Evolutionary conservation across 92 coral and sea anemone species (phyloP).

Genomic region (Parazoanthus darwini): DNA sequence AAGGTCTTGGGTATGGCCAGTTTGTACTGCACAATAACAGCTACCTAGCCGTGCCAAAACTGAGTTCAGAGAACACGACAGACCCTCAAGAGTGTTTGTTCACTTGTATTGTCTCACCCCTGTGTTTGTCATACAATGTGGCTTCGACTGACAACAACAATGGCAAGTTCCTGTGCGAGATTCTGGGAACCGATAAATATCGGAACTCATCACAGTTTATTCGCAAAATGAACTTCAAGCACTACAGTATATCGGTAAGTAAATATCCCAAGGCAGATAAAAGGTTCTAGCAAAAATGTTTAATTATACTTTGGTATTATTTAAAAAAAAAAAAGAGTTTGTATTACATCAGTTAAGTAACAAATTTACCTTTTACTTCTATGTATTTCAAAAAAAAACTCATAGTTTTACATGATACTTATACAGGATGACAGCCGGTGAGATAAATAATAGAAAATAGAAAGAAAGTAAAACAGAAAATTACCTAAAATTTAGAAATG

Average conservation of each 20-base stretch:
- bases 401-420: too few relatives aligned
- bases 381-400: too few relatives aligned
- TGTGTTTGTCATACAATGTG: background rate
- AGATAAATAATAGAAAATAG: too few relatives aligned
- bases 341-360: too few relatives aligned
- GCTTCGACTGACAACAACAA: background rate
- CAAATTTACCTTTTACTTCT: too few relatives aligned
- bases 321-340: too few relatives aligned
- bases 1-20: slow-evolving; percentile 19
- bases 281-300: too few relatives aligned
- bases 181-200: slow-evolving; percentile 3
- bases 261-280: too few relatives aligned
- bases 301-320: too few relatives aligned
- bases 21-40: slow-evolving; percentile 24
- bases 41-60: slow-evolving; percentile 9
- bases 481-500: too few relatives aligned
- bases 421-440: too few relatives aligned
- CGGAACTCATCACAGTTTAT: background rate
- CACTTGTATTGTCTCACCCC: background rate
- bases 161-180: background rate
- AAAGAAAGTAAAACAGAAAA: too few relatives aligned
- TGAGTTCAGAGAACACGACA: background rate
- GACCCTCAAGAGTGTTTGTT: background rate
- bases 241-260: slow-evolving; percentile 3
- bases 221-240: background rate